Evolutionary conservation across 2,888 invertebrate species (phyloP).

Genomic region (Crioceris asparagi): DNA sequence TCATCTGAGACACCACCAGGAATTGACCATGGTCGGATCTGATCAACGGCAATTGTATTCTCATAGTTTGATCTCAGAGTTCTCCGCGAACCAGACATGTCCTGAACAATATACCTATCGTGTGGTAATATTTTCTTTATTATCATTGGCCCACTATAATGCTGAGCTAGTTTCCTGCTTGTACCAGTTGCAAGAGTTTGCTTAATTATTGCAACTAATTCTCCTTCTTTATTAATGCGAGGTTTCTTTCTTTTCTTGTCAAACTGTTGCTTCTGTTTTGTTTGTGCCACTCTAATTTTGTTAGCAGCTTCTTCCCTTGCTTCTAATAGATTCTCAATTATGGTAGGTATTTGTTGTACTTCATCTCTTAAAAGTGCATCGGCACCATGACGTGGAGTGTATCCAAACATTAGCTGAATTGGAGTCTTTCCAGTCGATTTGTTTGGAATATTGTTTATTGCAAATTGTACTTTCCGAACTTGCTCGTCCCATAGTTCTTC

Average conservation of each 20-base stretch:
- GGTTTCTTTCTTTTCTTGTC: slow-evolving; percentile 13
- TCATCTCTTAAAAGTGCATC: slow-evolving; percentile 11
- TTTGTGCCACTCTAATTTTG: slow-evolving; percentile 6
- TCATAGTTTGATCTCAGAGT: slow-evolving; percentile 13
- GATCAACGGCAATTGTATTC: slow-evolving; percentile 13
- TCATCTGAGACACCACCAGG: slow-evolving; percentile 9
- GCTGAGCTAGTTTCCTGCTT: slow-evolving; percentile 11
- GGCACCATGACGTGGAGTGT: slow-evolving; percentile 7
- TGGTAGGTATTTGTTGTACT: slow-evolving; percentile 9
- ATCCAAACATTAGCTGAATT: slow-evolving; percentile 14
- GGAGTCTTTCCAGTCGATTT: slow-evolving; percentile 14
- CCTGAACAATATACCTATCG: slow-evolving; percentile 15
- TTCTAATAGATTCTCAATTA: no score
- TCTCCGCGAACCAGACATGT: slow-evolving; percentile 10
- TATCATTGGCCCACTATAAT: slow-evolving; percentile 15
- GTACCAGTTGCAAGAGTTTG: slow-evolving; percentile 4
- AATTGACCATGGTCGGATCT: slow-evolving; percentile 10
- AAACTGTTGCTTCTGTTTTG: slow-evolving; percentile 12
- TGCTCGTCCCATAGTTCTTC: slow-evolving; percentile 31
- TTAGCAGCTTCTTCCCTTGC: no score
- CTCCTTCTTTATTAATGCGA: slow-evolving; percentile 12
- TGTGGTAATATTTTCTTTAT: slow-evolving; percentile 13
- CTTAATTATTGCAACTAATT: slow-evolving; percentile 14
- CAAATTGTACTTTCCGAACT: slow-evolving; percentile 25
- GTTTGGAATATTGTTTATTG: slow-evolving; percentile 21